Conservation (phyloP, 2,113 vertebrate genomes). For the human region GRCh38 chr11:84055001-84055500, state of each 20-base stretch:
- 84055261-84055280: neutral
- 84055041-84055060: neutral
- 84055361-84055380: neutral
- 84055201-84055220: neutral
- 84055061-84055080: neutral
- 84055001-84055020: neutral
- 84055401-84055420: neutral
- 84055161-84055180: neutral
- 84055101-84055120: neutral
- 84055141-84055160: neutral
- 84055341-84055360: neutral
- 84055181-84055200: neutral
- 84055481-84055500: neutral
- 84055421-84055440: neutral
- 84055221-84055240: neutral
- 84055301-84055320: neutral
- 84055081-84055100: neutral
- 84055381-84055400: neutral
- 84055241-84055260: neutral
- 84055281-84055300: neutral
- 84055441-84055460: neutral
- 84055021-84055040: neutral
- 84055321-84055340: neutral
- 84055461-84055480: neutral
- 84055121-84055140: neutral